These are phyloP conservation scores for Promerops cafer DNA, from an alignment of 2,113 vertebrate species.

Conservation along the genomic window DNA sequence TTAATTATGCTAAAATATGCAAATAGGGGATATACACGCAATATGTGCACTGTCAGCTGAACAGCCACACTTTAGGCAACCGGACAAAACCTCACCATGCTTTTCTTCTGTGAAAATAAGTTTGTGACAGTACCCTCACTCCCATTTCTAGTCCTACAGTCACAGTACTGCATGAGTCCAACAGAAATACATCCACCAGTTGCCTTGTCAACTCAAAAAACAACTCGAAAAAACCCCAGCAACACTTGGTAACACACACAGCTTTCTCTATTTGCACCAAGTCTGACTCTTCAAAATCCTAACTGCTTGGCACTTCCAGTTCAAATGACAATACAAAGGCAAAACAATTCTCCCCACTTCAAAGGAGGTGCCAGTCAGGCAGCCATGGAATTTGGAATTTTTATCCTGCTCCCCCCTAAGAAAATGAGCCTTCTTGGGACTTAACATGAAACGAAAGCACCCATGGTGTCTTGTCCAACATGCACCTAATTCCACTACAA, in stretches of 20 bases:
- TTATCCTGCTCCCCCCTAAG: background rate
- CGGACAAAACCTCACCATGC: background rate
- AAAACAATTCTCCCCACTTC: background rate
- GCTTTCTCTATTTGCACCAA: background rate
- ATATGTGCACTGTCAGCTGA: background rate
- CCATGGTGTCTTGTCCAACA: background rate
- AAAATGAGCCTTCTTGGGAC: background rate
- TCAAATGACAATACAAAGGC: background rate
- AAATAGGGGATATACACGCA: accelerated
- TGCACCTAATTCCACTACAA: accelerated
- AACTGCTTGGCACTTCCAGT: background rate
- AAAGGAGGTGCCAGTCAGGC: background rate
- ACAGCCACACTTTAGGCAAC: background rate
- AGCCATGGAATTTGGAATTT: background rate
- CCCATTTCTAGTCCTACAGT: background rate
- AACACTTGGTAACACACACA: background rate
- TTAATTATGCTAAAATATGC: background rate
- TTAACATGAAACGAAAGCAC: background rate
- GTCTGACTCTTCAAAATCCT: background rate
- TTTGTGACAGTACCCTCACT: background rate
- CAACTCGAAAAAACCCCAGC: background rate
- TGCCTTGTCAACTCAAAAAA: background rate
- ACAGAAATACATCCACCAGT: background rate
- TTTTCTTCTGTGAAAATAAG: background rate
- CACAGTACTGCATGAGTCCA: background rate